phyloP scores from a whole-genome alignment of 2,888 invertebrate species.

The Chymomyza fuscimana region DNA sequence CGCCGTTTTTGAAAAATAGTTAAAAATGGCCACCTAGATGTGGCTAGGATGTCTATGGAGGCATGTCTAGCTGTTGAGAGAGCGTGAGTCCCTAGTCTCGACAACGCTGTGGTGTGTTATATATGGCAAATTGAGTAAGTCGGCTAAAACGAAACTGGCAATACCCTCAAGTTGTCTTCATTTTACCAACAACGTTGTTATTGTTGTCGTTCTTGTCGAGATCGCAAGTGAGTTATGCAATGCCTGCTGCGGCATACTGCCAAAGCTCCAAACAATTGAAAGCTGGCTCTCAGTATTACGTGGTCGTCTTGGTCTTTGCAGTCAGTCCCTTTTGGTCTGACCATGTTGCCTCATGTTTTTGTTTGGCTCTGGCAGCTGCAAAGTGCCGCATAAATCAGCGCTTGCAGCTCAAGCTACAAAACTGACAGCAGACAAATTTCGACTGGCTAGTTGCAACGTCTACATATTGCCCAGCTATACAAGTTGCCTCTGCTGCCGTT shows the following conservation, averaged over 20 bases:
- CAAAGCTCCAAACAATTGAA: constrained; percentile 54
- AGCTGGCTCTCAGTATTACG: constrained; percentile 31
- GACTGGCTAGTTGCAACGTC: constrained; percentile 46
- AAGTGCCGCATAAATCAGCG: constrained; percentile 65
- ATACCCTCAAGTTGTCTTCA: constrained; percentile 65
- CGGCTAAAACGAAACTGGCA: constrained; percentile 65
- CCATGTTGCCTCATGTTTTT: constrained; percentile 15
- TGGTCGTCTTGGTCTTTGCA: constrained; percentile 3
- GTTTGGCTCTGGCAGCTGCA: constrained; percentile 57
- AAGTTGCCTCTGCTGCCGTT: constrained; percentile 44
- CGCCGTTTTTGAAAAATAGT: constrained; percentile 21
- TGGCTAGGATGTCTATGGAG: neutral
- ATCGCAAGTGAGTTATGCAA: constrained; percentile 65
- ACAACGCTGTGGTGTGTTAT: constrained; percentile 50
- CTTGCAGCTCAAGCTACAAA: constrained; percentile 58
- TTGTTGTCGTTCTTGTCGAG: neutral
- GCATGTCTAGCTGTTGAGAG: neutral
- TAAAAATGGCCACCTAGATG: constrained; percentile 50
- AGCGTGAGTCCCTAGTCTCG: neutral
- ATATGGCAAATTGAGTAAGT: constrained; percentile 74
- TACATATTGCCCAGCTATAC: neutral
- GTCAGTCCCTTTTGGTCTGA: neutral
- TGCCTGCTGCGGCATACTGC: constrained; percentile 37
- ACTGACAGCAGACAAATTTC: constrained; percentile 72
- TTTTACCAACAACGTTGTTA: constrained; percentile 18